These are phyloP conservation scores for Eupithecia abbreviata DNA, from an alignment of 2,888 invertebrate species.

Conservation along the genomic window DNA sequence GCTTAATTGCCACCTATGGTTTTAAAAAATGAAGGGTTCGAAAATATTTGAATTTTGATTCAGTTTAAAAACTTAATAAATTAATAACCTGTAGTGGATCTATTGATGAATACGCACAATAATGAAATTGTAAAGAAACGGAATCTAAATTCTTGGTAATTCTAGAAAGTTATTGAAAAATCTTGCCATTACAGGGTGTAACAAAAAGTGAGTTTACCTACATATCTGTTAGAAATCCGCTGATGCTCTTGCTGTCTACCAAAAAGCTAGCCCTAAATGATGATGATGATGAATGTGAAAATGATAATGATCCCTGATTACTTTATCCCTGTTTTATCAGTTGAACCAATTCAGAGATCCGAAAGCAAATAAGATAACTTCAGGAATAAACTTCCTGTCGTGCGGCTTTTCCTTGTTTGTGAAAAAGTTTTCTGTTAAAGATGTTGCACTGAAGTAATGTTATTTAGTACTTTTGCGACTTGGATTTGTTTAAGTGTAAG, in stretches of 20 bases:
- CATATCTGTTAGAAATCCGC: no score
- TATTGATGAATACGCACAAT: no score
- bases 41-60: no score
- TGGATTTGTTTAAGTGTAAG: slow-evolving; percentile 1
- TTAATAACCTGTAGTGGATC: no score
- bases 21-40: background rate
- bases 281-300: background rate
- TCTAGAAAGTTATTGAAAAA: no score
- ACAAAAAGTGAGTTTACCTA: no score
- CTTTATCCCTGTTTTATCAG: slow-evolving; percentile 3
- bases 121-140: no score
- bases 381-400: slow-evolving; percentile 52
- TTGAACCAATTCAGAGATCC: slow-evolving; percentile 7
- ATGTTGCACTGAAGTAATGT: slow-evolving; percentile 30
- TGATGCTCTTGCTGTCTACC: no score
- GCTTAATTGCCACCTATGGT: background rate
- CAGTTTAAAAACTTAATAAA: no score
- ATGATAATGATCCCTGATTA: background rate
- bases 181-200: no score
- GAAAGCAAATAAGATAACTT: slow-evolving; percentile 51
- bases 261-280: no score
- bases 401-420: slow-evolving; percentile 37
- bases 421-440: slow-evolving; percentile 43
- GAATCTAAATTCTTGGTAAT: no score
- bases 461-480: slow-evolving; percentile 28